Conservation (phyloP, 2,888 invertebrate genomes). For the Machimus atricapillus region DNA sequence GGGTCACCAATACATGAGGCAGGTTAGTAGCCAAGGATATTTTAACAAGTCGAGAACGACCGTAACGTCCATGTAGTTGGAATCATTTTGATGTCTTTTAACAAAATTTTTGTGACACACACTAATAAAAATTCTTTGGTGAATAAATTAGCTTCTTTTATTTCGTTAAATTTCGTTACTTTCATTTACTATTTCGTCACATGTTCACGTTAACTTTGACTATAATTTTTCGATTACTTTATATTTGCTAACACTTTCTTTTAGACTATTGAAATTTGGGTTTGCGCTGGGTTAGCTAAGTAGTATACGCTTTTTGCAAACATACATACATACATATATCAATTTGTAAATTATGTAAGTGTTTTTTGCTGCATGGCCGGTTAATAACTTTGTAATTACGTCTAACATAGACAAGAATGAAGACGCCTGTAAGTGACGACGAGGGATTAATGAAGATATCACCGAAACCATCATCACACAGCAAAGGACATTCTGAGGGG, state of each 20-base stretch:
- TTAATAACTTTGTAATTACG: background rate
- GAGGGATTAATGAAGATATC: constrained; percentile 9
- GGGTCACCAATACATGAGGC: constrained; percentile 50
- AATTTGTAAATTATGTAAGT: background rate
- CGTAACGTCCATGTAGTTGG: constrained; percentile 10
- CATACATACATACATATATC: background rate
- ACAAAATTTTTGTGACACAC: background rate
- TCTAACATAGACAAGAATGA: constrained; percentile 3
- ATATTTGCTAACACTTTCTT: background rate
- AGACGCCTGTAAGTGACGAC: background rate
- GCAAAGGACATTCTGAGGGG: background rate
- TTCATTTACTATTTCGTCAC: background rate
- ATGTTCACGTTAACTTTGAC: background rate
- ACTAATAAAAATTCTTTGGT: background rate
- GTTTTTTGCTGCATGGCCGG: background rate
- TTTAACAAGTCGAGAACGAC: background rate
- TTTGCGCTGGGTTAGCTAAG: background rate
- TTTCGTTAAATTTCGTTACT: background rate
- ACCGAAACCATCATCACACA: background rate
- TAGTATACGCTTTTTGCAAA: background rate
- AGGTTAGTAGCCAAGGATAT: constrained; percentile 41
- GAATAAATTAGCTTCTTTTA: background rate
- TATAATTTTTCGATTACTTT: background rate
- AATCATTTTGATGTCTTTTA: background rate
- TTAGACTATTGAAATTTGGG: background rate